Conservation (phyloP, 2,888 invertebrate genomes). For the Xiphydria camelus region DNA sequence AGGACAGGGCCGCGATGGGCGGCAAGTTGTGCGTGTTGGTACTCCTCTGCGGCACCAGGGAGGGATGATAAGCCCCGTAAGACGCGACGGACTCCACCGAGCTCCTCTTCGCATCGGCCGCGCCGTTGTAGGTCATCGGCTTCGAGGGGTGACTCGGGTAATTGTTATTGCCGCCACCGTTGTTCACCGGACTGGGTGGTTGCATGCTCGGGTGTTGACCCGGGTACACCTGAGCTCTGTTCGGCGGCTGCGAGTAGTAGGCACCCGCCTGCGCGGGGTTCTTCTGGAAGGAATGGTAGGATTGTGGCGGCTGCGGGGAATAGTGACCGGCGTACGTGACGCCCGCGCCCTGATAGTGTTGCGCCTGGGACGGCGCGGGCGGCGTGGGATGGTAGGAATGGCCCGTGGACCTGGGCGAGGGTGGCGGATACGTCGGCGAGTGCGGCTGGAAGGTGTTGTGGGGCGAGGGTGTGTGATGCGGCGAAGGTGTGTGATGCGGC, state of each 20-base stretch:
- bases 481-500: slow-evolving; percentile 56
- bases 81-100: slow-evolving; percentile 27
- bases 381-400: slow-evolving; percentile 46
- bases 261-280: slow-evolving; percentile 21
- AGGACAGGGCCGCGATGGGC: slow-evolving; percentile 60
- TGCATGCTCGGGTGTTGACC: slow-evolving; percentile 2
- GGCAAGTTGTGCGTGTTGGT: slow-evolving; percentile 60
- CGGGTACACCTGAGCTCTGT: slow-evolving; percentile 27
- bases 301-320: slow-evolving; percentile 32
- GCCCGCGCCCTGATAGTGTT: slow-evolving; percentile 50
- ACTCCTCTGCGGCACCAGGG: slow-evolving; percentile 32
- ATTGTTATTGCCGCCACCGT: slow-evolving; percentile 12
- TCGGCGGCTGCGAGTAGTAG: slow-evolving; percentile 37
- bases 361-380: slow-evolving; percentile 61
- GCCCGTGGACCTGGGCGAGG: slow-evolving; percentile 62
- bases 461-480: slow-evolving; percentile 51
- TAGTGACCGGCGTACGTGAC: slow-evolving; percentile 47
- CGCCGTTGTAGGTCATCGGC: slow-evolving; percentile 40
- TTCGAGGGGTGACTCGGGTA: slow-evolving; percentile 26
- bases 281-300: slow-evolving; percentile 52
- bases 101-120: slow-evolving; percentile 36
- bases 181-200: slow-evolving; percentile 10
- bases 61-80: slow-evolving; percentile 38
- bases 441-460: slow-evolving; percentile 60
- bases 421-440: slow-evolving; percentile 55